Evolutionary conservation across 2,888 invertebrate genomes (phyloP).

Genomic region (Orthosia gothica): DNA sequence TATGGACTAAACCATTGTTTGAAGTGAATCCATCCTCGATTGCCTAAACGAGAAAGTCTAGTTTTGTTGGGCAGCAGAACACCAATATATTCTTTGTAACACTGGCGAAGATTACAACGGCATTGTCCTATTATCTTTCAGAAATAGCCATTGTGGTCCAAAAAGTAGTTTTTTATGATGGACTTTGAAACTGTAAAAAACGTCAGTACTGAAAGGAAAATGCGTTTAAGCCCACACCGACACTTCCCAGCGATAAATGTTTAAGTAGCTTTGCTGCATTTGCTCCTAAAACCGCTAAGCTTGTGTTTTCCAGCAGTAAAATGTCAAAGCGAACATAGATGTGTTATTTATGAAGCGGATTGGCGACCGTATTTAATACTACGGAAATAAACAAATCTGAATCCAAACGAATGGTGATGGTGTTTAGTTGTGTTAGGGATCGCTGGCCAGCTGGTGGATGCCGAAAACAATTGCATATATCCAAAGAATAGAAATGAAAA

Average conservation of each 20-base stretch:
- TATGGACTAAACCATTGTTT: neutral
- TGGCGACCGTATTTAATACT: neutral
- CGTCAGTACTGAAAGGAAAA: neutral
- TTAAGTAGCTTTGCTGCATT: constrained; percentile 9
- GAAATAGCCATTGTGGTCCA: neutral
- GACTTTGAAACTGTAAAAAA: constrained; percentile 9
- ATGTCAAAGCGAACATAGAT: constrained; percentile 6
- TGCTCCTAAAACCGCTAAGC: neutral
- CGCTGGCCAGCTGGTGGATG: neutral
- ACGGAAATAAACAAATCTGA: constrained; percentile 12
- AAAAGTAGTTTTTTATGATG: neutral
- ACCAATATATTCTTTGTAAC: neutral
- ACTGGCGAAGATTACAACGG: neutral
- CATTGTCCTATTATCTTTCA: neutral
- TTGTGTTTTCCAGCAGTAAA: neutral
- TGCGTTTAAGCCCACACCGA: neutral
- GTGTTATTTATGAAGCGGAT: constrained; percentile 5
- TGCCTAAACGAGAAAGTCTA: neutral
- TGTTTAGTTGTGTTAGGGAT: neutral
- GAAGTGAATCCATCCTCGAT: neutral
- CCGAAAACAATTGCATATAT: too few relatives aligned
- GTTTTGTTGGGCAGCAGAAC: neutral
- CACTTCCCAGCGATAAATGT: neutral
- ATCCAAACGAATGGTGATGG: neutral
- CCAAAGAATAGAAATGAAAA: too few relatives aligned